Evolutionary conservation across 1,140 invertebrate species (phyloP).

Genomic region (Atopsyche davidsoni): DNA sequence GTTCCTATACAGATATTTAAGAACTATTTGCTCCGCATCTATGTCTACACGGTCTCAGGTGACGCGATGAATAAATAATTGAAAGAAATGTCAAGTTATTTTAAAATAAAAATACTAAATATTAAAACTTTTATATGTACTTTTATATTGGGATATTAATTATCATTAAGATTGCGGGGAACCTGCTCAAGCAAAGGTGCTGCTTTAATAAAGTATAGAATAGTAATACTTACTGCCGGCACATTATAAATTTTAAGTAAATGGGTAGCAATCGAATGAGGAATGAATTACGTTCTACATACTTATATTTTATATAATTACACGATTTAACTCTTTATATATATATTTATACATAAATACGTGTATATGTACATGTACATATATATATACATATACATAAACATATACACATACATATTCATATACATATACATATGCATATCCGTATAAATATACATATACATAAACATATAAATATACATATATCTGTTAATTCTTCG

Average conservation of each 20-base stretch:
- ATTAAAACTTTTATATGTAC: not conserved
- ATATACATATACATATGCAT: no score
- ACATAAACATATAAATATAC: not conserved
- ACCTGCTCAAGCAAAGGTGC: slow-evolving; percentile 19
- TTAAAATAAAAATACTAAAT: slow-evolving; percentile 4
- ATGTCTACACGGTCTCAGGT: slow-evolving; percentile 25
- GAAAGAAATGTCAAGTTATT: slow-evolving; percentile 1
- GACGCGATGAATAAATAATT: slow-evolving; percentile 15
- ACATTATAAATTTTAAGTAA: slow-evolving; percentile 7
- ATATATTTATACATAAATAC: no score
- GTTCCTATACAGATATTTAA: slow-evolving; percentile 29
- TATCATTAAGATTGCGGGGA: slow-evolving; percentile 6
- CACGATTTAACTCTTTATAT: slow-evolving; percentile 17
- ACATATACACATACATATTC: no score
- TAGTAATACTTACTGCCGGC: slow-evolving; percentile 11
- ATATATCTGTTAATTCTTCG: slow-evolving; percentile 12
- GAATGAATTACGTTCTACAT: slow-evolving; percentile 21
- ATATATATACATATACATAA: no score
- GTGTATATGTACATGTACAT: no score
- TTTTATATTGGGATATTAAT: not conserved
- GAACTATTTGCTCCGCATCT: slow-evolving; percentile 27
- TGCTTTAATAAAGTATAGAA: slow-evolving; percentile 16
- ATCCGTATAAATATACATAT: no score
- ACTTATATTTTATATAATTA: slow-evolving; percentile 21
- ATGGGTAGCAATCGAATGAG: slow-evolving; percentile 18